Conservation (phyloP, 2,113 vertebrate species). For the Phalacrocorax pelagicus region DNA sequence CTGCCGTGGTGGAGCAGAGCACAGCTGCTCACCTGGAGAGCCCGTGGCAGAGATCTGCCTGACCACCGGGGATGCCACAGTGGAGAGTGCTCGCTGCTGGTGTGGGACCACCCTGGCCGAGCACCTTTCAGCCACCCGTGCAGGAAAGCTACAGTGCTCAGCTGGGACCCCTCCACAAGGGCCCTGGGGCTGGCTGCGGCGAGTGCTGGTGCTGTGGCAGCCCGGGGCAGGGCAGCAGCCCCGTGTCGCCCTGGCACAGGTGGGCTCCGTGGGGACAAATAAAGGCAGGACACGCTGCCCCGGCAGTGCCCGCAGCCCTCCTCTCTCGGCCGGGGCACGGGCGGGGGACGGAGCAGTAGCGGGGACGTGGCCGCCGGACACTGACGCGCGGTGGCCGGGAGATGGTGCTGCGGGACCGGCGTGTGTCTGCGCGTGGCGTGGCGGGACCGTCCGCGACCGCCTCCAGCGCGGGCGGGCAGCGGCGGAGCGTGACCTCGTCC, state of each 20-base stretch:
- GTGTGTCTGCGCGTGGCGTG: background rate
- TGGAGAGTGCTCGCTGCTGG: rapidly evolving
- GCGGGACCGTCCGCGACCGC: background rate
- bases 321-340: too few relatives aligned
- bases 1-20: background rate
- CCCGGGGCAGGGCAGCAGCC: background rate
- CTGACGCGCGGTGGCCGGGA: background rate
- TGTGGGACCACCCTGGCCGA: background rate
- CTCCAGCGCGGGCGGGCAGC: background rate
- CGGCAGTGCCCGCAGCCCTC: background rate
- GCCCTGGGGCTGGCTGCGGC: background rate
- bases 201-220: background rate
- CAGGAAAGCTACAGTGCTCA: too few relatives aligned
- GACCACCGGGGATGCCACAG: background rate
- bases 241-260: background rate
- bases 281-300: background rate
- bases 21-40: rapidly evolving
- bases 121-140: rapidly evolving
- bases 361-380: too few relatives aligned
- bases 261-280: background rate
- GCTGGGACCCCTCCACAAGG: too few relatives aligned
- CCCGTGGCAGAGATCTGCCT: rapidly evolving
- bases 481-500: too few relatives aligned
- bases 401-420: conserved; percentile 19
- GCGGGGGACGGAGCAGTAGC: too few relatives aligned